Evolutionary conservation across 2,888 invertebrate species (phyloP).

Genomic region (Agrochola circellaris): DNA sequence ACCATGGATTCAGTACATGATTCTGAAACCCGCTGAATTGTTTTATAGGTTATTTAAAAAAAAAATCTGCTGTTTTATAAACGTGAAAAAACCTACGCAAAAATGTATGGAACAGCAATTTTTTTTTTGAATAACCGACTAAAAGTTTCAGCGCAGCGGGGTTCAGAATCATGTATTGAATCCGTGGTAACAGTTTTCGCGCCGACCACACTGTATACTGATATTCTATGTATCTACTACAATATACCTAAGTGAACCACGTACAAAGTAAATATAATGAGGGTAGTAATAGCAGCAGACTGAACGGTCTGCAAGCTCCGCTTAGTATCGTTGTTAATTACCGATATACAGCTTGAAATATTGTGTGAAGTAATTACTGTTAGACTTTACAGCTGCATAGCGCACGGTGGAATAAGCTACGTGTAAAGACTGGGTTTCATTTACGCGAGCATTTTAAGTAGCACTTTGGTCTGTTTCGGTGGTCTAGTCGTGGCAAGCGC

Average conservation of each 20-base stretch:
- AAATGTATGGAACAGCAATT: too few species aligned
- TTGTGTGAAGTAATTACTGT: constrained; percentile 46
- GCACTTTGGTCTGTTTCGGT: neutral
- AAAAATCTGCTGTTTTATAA: too few species aligned
- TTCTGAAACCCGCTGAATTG: too few species aligned
- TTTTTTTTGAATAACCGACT: too few species aligned
- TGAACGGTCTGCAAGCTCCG: constrained; percentile 16
- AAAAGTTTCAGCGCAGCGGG: too few species aligned
- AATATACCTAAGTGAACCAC: neutral
- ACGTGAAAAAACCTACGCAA: too few species aligned
- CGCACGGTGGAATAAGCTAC: constrained; percentile 35
- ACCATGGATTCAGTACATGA: too few species aligned
- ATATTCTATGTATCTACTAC: neutral
- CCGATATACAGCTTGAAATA: constrained; percentile 49
- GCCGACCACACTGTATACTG: too few species aligned
- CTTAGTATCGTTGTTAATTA: constrained; percentile 45
- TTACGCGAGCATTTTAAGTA: constrained; percentile 19
- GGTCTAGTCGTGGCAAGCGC: neutral
- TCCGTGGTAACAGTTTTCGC: too few species aligned
- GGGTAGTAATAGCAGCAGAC: neutral
- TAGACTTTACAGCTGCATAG: constrained; percentile 40
- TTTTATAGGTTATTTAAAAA: too few species aligned
- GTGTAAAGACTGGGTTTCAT: constrained; percentile 22
- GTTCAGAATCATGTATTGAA: too few species aligned
- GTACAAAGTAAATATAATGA: constrained; percentile 46